A percentile compares a stretch with the other conserved stretches of the same genome.
Evolutionary conservation across 2,888 invertebrate genomes (phyloP).

Genomic region (Drosophila robusta): DNA sequence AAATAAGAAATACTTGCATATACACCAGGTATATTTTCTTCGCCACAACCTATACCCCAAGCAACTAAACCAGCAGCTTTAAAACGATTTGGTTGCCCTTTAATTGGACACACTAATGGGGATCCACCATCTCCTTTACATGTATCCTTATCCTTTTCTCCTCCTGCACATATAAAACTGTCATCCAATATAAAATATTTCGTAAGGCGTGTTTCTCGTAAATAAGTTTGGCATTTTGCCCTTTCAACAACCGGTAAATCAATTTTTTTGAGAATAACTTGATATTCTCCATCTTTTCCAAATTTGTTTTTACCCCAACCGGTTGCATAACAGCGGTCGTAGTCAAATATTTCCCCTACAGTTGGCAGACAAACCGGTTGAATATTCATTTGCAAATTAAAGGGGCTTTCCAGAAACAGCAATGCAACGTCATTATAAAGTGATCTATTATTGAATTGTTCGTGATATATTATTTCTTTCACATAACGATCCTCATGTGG

Average conservation of each 20-base stretch:
- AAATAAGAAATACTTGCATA: constrained; percentile 89
- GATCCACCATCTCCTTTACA: constrained; percentile 93
- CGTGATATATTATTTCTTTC: constrained; percentile 87
- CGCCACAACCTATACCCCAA: constrained; percentile 93
- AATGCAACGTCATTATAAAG: constrained; percentile 91
- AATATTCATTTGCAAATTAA: constrained; percentile 88
- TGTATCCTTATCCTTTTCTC: constrained; percentile 89
- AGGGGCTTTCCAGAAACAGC: constrained; percentile 88
- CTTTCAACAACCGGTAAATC: constrained; percentile 89
- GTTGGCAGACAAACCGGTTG: constrained; percentile 89
- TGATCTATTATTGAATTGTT: constrained; percentile 88
- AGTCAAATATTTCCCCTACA: constrained; percentile 82
- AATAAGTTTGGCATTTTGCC: constrained; percentile 84
- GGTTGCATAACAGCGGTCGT: constrained; percentile 78
- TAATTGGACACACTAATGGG: constrained; percentile 90
- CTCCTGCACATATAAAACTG: constrained; percentile 92
- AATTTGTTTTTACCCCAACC: constrained; percentile 84
- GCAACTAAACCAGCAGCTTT: constrained; percentile 89
- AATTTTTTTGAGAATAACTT: constrained; percentile 89
- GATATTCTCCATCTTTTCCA: constrained; percentile 86
- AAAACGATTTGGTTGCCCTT: constrained; percentile 69
- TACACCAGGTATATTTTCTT: constrained; percentile 89
- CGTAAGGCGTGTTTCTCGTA: constrained; percentile 90
- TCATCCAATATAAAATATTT: constrained; percentile 88
- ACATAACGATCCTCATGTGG: constrained; percentile 90